Evolutionary conservation across 2,888 invertebrate genomes (phyloP), one percentile per base, ranked within the genome.

Genomic region (Chesias legatella): DNA sequence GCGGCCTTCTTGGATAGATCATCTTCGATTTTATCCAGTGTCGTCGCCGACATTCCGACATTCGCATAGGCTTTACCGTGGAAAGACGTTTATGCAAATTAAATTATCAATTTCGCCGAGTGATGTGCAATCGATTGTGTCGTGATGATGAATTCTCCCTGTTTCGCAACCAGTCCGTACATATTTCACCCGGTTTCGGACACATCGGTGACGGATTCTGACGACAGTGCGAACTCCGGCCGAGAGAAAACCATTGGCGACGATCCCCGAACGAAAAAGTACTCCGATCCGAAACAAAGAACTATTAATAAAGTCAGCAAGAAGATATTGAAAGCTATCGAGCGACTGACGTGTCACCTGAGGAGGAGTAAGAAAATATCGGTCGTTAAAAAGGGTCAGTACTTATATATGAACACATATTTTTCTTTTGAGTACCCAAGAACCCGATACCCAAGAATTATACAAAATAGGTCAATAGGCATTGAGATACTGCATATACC

Each of bases 281-380:
- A 79, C 58, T 63, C 53, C 79, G 88, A 88, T 68, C 83, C 85
- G 71, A 88, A 85, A 63, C 63, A 74, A 52, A 78, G 85, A 67
- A 86, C 88, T 43, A 85, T 88, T 67, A 85, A 82, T 63, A 86
- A 85, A 79, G 88, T 88, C 58, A 85, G 88, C 68, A 77, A 81
- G 60, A 88, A 88, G 55, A 85, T 88, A 61, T 58, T 88, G 33
- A 83, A 70, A 51, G 86, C 73, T 24, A 88, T 88, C 29, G 88
- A 88, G 51, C 79, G 74, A 52, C 59, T 88, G 43, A 84, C 88
- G 7, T 88, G 88, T 57, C 84, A 78, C 48, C 70, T 85, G 39
- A 83, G 73, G 54, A 75, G 67, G 49, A 72, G 58, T 56, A 78
- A 74, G 56, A 80, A 74, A 50, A 20, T 48, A 10, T 82, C 73